phyloP scores from a whole-genome alignment of 2,113 vertebrate species.

The Saguinus midas region DNA sequence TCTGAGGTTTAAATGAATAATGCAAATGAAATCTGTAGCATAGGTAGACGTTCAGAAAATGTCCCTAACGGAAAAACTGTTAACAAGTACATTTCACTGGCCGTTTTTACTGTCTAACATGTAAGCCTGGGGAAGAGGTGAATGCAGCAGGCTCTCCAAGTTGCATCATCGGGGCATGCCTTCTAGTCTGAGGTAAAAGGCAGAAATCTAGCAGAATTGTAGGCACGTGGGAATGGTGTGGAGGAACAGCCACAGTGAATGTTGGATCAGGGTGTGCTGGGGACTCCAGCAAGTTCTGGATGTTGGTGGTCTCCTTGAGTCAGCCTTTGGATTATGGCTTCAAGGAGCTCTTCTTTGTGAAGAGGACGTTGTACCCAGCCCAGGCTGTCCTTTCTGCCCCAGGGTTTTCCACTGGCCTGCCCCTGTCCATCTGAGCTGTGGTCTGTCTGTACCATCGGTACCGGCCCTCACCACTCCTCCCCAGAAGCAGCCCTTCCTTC shows the following conservation, averaged over 20 bases:
- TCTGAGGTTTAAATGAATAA: constrained; percentile 10
- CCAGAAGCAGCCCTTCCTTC: not conserved
- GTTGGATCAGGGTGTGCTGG: not conserved
- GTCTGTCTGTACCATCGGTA: rapidly evolving
- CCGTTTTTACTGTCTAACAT: not conserved
- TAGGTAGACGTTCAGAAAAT: not conserved
- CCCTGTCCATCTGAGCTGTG: not conserved
- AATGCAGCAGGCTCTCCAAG: no score
- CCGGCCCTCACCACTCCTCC: no score
- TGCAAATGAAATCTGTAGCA: not conserved
- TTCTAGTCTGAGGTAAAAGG: no score
- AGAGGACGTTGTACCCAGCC: not conserved
- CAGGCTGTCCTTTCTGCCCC: not conserved
- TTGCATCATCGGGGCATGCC: rapidly evolving
- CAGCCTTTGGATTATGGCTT: not conserved
- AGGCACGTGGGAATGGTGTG: not conserved
- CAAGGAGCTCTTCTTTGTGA: not conserved
- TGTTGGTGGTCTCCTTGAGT: not conserved
- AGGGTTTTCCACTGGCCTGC: rapidly evolving
- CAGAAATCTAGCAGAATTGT: not conserved
- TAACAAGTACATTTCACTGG: not conserved
- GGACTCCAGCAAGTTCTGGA: not conserved
- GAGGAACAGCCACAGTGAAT: not conserved
- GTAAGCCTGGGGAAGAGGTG: not conserved
- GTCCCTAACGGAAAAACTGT: not conserved